A percentile compares a stretch with the other conserved stretches of the same genome.
Conservation (phyloP, 2,113 vertebrate species). For the Neoarius graeffei region DNA sequence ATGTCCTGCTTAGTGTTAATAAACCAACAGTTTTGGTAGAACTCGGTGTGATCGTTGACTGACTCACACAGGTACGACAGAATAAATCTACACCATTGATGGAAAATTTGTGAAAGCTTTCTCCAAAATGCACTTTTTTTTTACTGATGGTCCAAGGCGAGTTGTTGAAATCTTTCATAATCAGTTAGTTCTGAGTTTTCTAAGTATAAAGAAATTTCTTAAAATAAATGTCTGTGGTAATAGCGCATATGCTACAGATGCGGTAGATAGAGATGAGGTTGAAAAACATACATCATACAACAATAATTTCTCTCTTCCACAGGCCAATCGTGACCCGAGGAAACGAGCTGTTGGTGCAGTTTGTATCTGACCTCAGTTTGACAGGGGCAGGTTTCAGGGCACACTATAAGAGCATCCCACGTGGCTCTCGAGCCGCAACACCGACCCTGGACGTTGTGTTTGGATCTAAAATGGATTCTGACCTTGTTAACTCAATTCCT, state of each 20-base stretch:
- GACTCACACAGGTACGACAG: too few relatives aligned
- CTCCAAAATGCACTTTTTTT: not conserved
- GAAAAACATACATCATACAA: not conserved
- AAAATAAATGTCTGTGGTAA: not conserved
- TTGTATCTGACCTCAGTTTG: slow-evolving; percentile 89
- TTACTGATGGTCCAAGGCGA: too few relatives aligned
- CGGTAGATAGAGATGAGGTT: not conserved
- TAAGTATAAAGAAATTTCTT: not conserved
- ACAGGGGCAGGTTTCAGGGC: slow-evolving; percentile 87
- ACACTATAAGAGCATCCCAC: slow-evolving; percentile 72
- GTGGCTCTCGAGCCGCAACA: slow-evolving; percentile 62
- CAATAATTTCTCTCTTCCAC: not conserved
- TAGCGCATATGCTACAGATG: not conserved
- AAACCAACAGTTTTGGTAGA: too few relatives aligned
- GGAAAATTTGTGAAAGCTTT: not conserved
- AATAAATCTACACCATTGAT: not conserved
- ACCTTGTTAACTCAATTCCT: slow-evolving; percentile 14
- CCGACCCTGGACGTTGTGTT: slow-evolving; percentile 62
- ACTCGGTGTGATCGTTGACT: too few relatives aligned
- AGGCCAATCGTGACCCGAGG: slow-evolving; percentile 79
- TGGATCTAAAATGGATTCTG: slow-evolving; percentile 56
- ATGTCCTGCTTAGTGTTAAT: too few relatives aligned
- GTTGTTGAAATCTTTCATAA: not conserved
- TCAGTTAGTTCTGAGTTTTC: not conserved
- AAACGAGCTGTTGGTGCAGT: slow-evolving; percentile 87